Evolutionary conservation across 2,888 invertebrate genomes (phyloP).

Genomic region (Drosophila fungiperda): DNA sequence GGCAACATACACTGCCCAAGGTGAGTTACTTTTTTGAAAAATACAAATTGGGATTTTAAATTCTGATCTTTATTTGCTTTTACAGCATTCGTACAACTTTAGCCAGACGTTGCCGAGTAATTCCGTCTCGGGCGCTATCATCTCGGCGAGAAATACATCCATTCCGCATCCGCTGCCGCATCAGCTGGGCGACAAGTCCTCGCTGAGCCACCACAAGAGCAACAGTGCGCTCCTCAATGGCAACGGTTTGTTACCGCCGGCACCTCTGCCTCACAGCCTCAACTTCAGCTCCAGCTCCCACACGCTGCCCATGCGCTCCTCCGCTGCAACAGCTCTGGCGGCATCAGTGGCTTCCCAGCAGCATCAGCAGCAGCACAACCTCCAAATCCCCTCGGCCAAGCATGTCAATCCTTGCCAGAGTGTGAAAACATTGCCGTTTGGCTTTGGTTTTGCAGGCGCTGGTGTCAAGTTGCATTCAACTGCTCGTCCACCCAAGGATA

Average conservation of each 20-base stretch:
- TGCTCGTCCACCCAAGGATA: slow-evolving; percentile 84
- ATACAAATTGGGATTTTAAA: not conserved
- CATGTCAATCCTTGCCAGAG: slow-evolving; percentile 83
- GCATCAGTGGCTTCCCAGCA: slow-evolving; percentile 25
- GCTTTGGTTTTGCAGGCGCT: slow-evolving; percentile 56
- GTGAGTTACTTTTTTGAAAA: slow-evolving; percentile 31
- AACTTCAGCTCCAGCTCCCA: slow-evolving; percentile 48
- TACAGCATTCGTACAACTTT: slow-evolving; percentile 75
- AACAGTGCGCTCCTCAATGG: slow-evolving; percentile 23
- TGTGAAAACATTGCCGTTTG: slow-evolving; percentile 78
- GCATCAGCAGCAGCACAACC: slow-evolving; percentile 37
- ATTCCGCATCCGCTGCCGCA: slow-evolving; percentile 86
- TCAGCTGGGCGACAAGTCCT: slow-evolving; percentile 78
- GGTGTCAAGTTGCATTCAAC: slow-evolving; percentile 38
- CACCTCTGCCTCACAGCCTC: slow-evolving; percentile 50
- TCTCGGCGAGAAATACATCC: slow-evolving; percentile 84
- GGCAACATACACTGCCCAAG: slow-evolving; percentile 63
- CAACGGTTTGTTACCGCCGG: slow-evolving; percentile 48
- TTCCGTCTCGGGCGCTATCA: slow-evolving; percentile 58
- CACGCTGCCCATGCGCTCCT: slow-evolving; percentile 64
- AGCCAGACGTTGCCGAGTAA: slow-evolving; percentile 82
- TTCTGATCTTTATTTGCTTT: not conserved
- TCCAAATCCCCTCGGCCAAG: slow-evolving; percentile 73
- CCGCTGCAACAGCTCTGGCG: slow-evolving; percentile 50
- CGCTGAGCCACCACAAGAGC: slow-evolving; percentile 55